Percentiles rank a stretch among this genome's conserved stretches.
Conservation (phyloP, 2,888 invertebrate species). For the Lasioglossum oenotherae region DNA sequence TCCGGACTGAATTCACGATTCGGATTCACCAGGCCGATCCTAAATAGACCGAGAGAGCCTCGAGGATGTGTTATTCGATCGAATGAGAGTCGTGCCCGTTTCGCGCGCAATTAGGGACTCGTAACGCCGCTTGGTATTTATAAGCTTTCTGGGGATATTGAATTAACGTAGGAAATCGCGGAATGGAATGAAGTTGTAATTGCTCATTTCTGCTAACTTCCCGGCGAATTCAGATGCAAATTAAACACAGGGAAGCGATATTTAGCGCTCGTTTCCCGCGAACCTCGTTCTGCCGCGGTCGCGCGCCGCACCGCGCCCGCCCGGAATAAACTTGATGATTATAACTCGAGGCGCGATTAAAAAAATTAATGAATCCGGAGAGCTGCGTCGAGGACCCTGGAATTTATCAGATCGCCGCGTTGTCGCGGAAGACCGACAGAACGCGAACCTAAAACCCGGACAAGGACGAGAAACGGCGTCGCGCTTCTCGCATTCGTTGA, state of each 20-base stretch:
- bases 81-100: neutral
- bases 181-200: slow-evolving; percentile 48
- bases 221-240: slow-evolving; percentile 48
- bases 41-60: neutral
- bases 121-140: slow-evolving; percentile 33
- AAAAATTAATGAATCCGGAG: slow-evolving; percentile 30
- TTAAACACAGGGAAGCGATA: slow-evolving; percentile 49
- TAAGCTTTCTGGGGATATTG: slow-evolving; percentile 12
- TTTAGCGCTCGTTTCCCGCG: slow-evolving; percentile 39
- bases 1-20: neutral
- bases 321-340: slow-evolving; percentile 32
- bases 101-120: slow-evolving; percentile 11
- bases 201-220: slow-evolving; percentile 45
- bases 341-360: slow-evolving; percentile 23
- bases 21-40: neutral
- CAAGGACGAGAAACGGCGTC: neutral
- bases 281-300: slow-evolving; percentile 23
- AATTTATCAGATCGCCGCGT: slow-evolving; percentile 1
- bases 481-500: neutral
- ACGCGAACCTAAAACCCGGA: neutral
- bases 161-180: slow-evolving; percentile 35
- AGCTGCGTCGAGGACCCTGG: neutral
- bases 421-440: neutral
- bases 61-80: neutral
- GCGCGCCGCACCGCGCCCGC: neutral